phyloP scores from a whole-genome alignment of 2,797 vertebrate species.

The Acipenser ruthenus region DNA sequence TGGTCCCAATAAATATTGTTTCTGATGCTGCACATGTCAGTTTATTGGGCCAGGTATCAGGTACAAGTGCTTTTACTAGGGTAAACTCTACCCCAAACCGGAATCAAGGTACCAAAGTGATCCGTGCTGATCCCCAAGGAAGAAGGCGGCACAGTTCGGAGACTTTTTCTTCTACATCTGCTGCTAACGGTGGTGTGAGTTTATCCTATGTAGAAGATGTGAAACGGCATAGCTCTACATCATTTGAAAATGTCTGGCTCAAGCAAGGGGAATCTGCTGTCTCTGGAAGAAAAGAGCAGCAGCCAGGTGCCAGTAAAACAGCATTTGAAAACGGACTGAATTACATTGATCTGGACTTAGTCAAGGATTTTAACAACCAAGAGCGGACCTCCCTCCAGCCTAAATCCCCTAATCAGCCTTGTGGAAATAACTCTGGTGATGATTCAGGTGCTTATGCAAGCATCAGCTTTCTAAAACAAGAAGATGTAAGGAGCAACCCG shows the following conservation, averaged over 20 bases:
- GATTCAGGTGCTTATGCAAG: slow-evolving; percentile 72
- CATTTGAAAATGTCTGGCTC: slow-evolving; percentile 77
- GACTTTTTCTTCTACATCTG: slow-evolving; percentile 66
- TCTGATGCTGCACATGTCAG: slow-evolving; percentile 32
- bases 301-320: slow-evolving; percentile 24
- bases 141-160: slow-evolving; percentile 72
- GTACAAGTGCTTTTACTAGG: slow-evolving; percentile 63
- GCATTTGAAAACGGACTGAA: slow-evolving; percentile 66
- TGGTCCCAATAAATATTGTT: slow-evolving; percentile 20
- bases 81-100: slow-evolving; percentile 57
- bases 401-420: slow-evolving; percentile 39
- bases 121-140: slow-evolving; percentile 69
- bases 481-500: slow-evolving; percentile 52
- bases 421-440: slow-evolving; percentile 48
- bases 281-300: slow-evolving; percentile 30
- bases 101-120: slow-evolving; percentile 74
- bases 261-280: slow-evolving; percentile 49
- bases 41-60: slow-evolving; percentile 48
- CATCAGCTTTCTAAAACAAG: slow-evolving; percentile 73
- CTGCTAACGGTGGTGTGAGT: slow-evolving; percentile 35
- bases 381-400: slow-evolving; percentile 40
- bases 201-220: slow-evolving; percentile 51
- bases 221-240: slow-evolving; percentile 74
- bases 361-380: slow-evolving; percentile 53
- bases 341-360: slow-evolving; percentile 79